Evolutionary conservation across 2,888 invertebrate genomes (phyloP).

Genomic region (Lepidocyrtoides sp.): DNA sequence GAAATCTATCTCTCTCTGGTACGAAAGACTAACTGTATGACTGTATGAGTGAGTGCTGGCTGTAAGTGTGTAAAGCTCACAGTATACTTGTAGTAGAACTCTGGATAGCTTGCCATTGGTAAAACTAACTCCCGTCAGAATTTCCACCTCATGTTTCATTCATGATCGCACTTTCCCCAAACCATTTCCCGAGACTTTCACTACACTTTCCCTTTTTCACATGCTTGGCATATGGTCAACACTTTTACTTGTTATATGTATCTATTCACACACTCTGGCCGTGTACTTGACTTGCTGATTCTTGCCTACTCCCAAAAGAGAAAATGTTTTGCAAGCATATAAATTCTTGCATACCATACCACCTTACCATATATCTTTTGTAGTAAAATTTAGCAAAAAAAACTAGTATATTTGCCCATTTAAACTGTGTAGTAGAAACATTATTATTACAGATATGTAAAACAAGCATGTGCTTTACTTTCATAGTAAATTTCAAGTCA

Average conservation of each 20-base stretch:
- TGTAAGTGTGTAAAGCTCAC: not conserved
- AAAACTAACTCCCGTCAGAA: slow-evolving; percentile 78
- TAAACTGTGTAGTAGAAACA: not conserved
- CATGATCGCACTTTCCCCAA: slow-evolving; percentile 83
- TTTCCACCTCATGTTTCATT: slow-evolving; percentile 84
- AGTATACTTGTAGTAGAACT: not conserved
- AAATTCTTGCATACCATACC: not conserved
- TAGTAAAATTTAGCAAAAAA: too few relatives aligned
- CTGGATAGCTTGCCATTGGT: slow-evolving; percentile 43
- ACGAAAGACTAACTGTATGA: not conserved
- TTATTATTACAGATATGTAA: not conserved
- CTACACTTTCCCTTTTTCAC: slow-evolving; percentile 71
- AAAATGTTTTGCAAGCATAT: not conserved
- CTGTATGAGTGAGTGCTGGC: not conserved
- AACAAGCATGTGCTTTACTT: not conserved
- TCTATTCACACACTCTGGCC: slow-evolving; percentile 14
- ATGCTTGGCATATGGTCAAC: slow-evolving; percentile 74
- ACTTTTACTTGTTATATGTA: slow-evolving; percentile 8
- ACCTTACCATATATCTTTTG: too few relatives aligned
- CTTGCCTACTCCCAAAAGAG: slow-evolving; percentile 28
- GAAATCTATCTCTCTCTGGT: not conserved
- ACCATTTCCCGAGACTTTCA: slow-evolving; percentile 77
- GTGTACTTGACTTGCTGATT: slow-evolving; percentile 20
- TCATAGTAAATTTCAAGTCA: not conserved
- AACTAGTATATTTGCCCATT: too few relatives aligned